A percentile compares a stretch with the other conserved stretches of the same genome.
Evolutionary conservation across 2,113 vertebrate genomes (phyloP).

Genomic region (Phodopus roborovskii): DNA sequence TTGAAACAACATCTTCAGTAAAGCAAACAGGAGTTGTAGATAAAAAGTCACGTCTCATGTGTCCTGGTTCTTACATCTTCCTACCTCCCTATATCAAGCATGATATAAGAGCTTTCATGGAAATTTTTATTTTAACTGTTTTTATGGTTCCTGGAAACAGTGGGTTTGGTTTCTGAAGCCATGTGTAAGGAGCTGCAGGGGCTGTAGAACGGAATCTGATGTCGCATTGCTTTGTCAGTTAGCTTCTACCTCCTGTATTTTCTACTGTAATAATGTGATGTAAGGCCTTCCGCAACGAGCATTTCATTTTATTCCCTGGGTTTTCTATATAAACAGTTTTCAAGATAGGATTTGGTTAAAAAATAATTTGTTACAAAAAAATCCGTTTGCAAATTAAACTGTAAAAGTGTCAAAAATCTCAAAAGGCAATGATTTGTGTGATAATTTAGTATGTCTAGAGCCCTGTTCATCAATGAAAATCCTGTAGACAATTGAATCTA

Average conservation of each 20-base stretch:
- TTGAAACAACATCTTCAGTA: slow-evolving; percentile 86
- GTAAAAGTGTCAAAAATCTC: slow-evolving; percentile 77
- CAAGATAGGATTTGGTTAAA: slow-evolving; percentile 83
- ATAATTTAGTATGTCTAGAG: slow-evolving; percentile 74
- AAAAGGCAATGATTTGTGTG: slow-evolving; percentile 70
- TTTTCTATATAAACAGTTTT: slow-evolving; percentile 88
- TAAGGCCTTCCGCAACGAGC: slow-evolving; percentile 90
- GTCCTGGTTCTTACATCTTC: slow-evolving; percentile 89
- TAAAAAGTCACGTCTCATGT: slow-evolving; percentile 88
- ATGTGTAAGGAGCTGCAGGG: slow-evolving; percentile 88
- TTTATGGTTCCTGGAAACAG: too few species aligned
- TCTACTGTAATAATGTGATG: slow-evolving; percentile 91
- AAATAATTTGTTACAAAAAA: slow-evolving; percentile 83
- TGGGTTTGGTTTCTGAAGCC: slow-evolving; percentile 88
- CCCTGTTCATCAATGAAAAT: slow-evolving; percentile 57
- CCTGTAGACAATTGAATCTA: slow-evolving; percentile 9
- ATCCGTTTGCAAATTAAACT: slow-evolving; percentile 87
- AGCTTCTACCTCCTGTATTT: slow-evolving; percentile 93
- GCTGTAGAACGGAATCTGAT: slow-evolving; percentile 88
- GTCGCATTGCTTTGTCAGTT: slow-evolving; percentile 89
- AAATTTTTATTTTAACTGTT: too few species aligned
- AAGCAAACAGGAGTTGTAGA: slow-evolving; percentile 94
- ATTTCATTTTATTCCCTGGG: slow-evolving; percentile 89
- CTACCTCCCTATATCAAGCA: too few species aligned
- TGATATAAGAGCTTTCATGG: too few species aligned